phyloP scores from a whole-genome alignment of 1,140 invertebrate species.

The Gonioctena quinquepunctata region DNA sequence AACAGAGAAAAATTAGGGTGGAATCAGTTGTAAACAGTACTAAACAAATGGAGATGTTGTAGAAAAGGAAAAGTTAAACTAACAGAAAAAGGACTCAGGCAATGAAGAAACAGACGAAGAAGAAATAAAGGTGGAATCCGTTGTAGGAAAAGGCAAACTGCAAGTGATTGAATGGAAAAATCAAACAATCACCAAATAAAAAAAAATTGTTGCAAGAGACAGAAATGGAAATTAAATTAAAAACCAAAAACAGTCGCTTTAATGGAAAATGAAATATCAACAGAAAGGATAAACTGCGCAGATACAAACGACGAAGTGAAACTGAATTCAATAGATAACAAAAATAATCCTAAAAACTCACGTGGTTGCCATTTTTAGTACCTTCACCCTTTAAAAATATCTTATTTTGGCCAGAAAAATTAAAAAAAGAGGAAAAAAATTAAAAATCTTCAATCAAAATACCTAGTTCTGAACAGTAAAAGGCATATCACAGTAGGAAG shows the following conservation, averaged over 20 bases:
- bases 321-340: neutral
- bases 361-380: neutral
- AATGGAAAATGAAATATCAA: neutral
- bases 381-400: constrained; percentile 1
- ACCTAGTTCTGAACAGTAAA: neutral
- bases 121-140: no score
- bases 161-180: neutral
- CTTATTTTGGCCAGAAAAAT: neutral
- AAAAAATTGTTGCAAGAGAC: neutral
- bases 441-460: neutral
- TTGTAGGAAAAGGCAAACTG: neutral
- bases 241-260: no score
- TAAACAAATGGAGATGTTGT: no score
- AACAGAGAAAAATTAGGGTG: neutral
- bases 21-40: no score
- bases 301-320: neutral
- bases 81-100: no score
- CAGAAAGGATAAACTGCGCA: neutral
- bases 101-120: no score
- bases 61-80: no score
- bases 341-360: neutral
- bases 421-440: neutral
- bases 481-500: neutral
- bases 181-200: neutral
- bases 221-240: neutral